These are phyloP conservation scores for Phymastichus coffea DNA, from an alignment of 1,140 invertebrate species.

Conservation along the genomic window DNA sequence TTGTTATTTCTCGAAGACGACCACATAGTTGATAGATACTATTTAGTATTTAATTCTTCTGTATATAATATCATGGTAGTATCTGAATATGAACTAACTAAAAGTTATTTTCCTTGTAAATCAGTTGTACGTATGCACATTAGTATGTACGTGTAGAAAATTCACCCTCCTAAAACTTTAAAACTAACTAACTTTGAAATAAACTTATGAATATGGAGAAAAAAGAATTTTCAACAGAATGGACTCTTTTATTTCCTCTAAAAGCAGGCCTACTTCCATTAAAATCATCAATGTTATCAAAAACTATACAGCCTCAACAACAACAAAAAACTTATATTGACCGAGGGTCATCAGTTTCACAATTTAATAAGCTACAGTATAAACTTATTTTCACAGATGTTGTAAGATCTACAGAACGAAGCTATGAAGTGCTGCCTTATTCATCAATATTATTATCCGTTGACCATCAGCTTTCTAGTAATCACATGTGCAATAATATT, in stretches of 20 bases:
- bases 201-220: conserved; percentile 47
- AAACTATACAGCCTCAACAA: conserved; percentile 40
- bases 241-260: conserved; percentile 62
- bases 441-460: conserved; percentile 58
- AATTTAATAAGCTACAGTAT: conserved; percentile 64
- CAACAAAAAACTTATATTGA: conserved; percentile 58
- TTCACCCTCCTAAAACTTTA: no score
- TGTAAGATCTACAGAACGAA: conserved; percentile 56
- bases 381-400: conserved; percentile 50
- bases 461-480: conserved; percentile 50
- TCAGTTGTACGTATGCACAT: no score
- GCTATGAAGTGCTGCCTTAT: conserved; percentile 57
- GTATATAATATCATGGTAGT: no score
- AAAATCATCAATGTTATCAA: conserved; percentile 57
- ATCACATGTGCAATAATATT: conserved; percentile 65
- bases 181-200: no score
- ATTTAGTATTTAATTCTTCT: no score
- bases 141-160: no score
- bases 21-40: no score
- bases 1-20: no score
- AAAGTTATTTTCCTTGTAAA: no score
- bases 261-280: conserved; percentile 63
- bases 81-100: no score
- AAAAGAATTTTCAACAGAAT: conserved; percentile 56
- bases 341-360: conserved; percentile 70